These are phyloP conservation scores for Caenorhabditis japonica DNA, from an alignment of 2,888 invertebrate species.

Conservation along the genomic window DNA sequence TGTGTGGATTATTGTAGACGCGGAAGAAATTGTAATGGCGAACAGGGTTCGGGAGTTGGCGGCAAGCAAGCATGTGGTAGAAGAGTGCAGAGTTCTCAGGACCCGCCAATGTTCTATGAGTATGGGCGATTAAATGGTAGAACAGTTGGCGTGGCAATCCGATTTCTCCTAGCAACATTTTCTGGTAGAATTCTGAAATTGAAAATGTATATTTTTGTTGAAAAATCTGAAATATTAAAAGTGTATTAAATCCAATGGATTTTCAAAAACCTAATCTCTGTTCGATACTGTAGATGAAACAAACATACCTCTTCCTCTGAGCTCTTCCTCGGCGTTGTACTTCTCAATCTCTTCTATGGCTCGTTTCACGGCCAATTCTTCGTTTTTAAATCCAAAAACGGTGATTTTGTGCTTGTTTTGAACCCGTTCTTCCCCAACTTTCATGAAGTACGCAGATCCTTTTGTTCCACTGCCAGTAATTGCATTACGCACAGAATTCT, in stretches of 20 bases:
- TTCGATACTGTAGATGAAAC: too few species aligned
- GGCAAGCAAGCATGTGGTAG: slow-evolving; percentile 22
- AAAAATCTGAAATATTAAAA: background rate
- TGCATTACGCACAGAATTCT: background rate
- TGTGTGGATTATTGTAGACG: too few species aligned
- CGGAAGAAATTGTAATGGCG: too few species aligned
- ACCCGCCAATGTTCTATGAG: background rate
- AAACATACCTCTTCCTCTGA: too few species aligned
- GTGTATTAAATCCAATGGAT: background rate
- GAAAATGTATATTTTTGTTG: too few species aligned
- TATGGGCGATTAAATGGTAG: background rate
- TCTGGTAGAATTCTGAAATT: slow-evolving; percentile 8
- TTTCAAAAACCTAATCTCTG: background rate
- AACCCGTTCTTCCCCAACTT: too few species aligned
- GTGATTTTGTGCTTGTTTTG: too few species aligned
- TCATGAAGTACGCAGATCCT: too few species aligned
- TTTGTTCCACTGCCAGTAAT: too few species aligned
- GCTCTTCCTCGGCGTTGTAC: background rate
- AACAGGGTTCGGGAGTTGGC: too few species aligned
- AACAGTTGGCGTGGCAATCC: slow-evolving; percentile 13
- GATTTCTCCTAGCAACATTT: background rate
- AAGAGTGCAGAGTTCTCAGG: slow-evolving; percentile 20
- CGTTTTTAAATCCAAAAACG: too few species aligned
- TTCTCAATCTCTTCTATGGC: background rate
- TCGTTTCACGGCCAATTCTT: too few species aligned